Base-by-base conservation (phyloP, 2,797 vertebrate genomes). In the Gastrophryne carolinensis region DNA sequence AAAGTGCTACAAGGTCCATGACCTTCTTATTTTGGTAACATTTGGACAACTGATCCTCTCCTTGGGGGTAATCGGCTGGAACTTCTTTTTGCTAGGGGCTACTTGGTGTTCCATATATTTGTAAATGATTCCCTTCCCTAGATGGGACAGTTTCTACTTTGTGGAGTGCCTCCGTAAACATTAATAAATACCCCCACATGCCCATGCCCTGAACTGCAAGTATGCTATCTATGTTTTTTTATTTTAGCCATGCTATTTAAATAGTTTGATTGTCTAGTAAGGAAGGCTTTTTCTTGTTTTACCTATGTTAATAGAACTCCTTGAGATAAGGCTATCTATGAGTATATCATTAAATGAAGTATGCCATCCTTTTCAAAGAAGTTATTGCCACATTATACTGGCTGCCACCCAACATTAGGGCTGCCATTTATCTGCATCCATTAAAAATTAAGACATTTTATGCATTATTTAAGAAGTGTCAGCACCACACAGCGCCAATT, bases 241-340 rank as follows among this genome's bases (percentile, higher is more conserved):
- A 52, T 17, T 26, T 37, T 15, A 37, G 64, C 47, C 49, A 67
- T 26, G n/a, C 53, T 47, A 67, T 32, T 67, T 44, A 65, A 29
- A 50, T 65, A 11, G 49, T 65, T 65, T 41, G 41, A 23, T 65
- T 65, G 26, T 27, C 62, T 65, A 34, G 37, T n/a, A 30, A n/a
- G 7, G 32, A 4, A 26, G 8, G 17, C 29, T 49, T 30, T 50
- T 23, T 15, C 52, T 67, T 54, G 30, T 67, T 34, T 37, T 11
- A 15, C 34, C 34, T 66, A 13, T 37, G 52, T 67, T 12, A 54
- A 53, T 24, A 26, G 24, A 13, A 37, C 34, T 37, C 44, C 32
- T 29, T 32, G 17, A 17, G 13, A 13, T 19, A 21, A 21, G 4
- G 27, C 27, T 41, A 62, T 62, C 35, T 27, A 27, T 63, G 60